Evolutionary conservation across 2,113 vertebrate species (phyloP).

Genomic region (Catharus minimus): DNA sequence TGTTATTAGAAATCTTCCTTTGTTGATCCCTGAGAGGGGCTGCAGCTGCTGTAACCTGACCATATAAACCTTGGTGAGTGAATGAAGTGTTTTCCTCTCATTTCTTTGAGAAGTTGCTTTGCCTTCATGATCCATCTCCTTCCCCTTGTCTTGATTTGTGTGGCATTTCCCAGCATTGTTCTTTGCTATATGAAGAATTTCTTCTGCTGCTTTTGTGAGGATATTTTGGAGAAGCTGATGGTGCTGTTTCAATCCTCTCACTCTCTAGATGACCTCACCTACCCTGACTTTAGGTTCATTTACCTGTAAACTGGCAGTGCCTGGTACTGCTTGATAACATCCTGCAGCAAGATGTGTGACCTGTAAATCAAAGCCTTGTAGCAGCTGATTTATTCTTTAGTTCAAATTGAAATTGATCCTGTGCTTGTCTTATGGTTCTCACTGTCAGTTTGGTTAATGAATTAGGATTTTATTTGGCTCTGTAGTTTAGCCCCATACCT

Average conservation of each 20-base stretch:
- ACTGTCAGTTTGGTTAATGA: background rate
- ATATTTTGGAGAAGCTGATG: background rate
- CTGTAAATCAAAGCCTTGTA: constrained; percentile 1
- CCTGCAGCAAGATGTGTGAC: background rate
- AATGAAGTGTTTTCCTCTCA: background rate
- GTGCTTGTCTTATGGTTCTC: constrained; percentile 1
- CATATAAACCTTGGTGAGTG: rapidly evolving
- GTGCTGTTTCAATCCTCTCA: background rate
- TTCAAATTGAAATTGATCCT: constrained; percentile 35
- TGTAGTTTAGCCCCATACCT: background rate
- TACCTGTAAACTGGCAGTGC: background rate
- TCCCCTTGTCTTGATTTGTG: background rate
- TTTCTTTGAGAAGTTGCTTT: background rate
- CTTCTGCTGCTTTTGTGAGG: background rate
- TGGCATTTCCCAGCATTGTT: background rate
- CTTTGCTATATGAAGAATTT: background rate
- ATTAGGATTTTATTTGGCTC: background rate
- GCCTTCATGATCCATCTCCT: background rate
- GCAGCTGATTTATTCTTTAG: background rate
- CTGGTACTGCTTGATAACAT: background rate
- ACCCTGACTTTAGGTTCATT: background rate
- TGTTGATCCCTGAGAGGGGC: background rate
- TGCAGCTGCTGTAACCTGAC: background rate
- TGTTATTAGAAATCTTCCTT: background rate
- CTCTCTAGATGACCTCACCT: background rate